phyloP scores from a whole-genome alignment of 2,888 invertebrate species.

The Melanophora roralis region DNA sequence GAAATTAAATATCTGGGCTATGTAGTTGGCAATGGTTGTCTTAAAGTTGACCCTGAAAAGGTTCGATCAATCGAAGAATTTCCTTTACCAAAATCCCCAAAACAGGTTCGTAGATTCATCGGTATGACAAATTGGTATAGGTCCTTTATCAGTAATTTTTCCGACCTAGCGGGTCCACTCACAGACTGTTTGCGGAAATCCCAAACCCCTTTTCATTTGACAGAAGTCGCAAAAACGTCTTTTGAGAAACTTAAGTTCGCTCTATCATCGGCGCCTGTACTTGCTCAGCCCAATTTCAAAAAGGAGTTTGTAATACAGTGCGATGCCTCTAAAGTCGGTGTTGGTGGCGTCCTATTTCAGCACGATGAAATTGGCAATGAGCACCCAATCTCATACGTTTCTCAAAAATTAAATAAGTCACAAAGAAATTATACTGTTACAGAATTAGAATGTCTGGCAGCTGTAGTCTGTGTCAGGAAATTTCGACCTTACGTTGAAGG shows the following conservation, averaged over 20 bases:
- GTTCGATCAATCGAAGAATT: conserved; percentile 21
- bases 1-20: conserved; percentile 15
- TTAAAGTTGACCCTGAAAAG: conserved; percentile 32
- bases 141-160: no score
- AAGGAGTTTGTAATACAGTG: background rate
- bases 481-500: no score
- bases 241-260: no score
- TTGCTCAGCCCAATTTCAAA: background rate
- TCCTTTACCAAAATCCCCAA: conserved; percentile 8
- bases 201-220: no score
- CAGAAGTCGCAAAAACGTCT: no score
- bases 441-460: background rate
- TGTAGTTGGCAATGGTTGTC: conserved; percentile 12
- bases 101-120: background rate
- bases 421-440: background rate
- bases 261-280: background rate
- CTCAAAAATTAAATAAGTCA: background rate
- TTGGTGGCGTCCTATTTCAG: background rate
- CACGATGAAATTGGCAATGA: background rate
- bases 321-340: background rate
- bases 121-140: background rate
- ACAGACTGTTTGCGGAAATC: no score
- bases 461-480: no score
- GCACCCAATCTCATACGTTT: background rate
- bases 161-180: no score